Evolutionary conservation across 2,888 invertebrate genomes (phyloP), one percentile per base, ranked within the genome.

Genomic region (Aradus depressus): DNA sequence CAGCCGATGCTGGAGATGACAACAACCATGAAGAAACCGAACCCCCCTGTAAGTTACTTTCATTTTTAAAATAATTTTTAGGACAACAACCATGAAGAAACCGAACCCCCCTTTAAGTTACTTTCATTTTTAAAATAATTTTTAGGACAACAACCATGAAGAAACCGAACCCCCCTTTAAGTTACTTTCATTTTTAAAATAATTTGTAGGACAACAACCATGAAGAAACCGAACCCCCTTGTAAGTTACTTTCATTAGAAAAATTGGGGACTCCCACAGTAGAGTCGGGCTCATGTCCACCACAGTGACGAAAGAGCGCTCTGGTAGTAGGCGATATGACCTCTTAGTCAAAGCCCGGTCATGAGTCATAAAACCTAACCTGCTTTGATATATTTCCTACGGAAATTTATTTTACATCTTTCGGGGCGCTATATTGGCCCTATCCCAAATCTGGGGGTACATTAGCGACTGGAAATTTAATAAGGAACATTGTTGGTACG

Each of bases 1-100:
- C 62, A 2, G 60, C 62, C 22, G 62, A 62, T 48, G 62, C 59
- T 18, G 59, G 58, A 2, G 59, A 59, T 22, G 59, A 58, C 25
- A 55, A 51, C 45, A 55, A 55, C 21, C 54, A 53, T 28, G 57
- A 56, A 3, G 59, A 60, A 42, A 32, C 44, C 8, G 31, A 49
- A 5, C 44, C 56, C 18, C 54, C 56, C n/a, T 54, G 56, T 54
- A 41, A 54, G 54, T 51, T 42, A 2, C 25, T 12, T 22, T 21
- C 8, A 12, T 12, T 37, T 22, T 19, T 41, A 10, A 4, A 25
- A 41, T 41, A n/a, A 22, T 8, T 41, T 41, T 41, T 41, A n/a
- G n/a, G 59, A 58, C 25, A 55, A 51, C 45, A 55, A 55, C 21
- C 54, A 53, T 28, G 57, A 56, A 3, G 59, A 60, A 42, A 32